Evolutionary conservation across 2,797 vertebrate species (phyloP), one percentile per base, ranked within the genome.

Genomic region (Phoxinus dragarum): DNA sequence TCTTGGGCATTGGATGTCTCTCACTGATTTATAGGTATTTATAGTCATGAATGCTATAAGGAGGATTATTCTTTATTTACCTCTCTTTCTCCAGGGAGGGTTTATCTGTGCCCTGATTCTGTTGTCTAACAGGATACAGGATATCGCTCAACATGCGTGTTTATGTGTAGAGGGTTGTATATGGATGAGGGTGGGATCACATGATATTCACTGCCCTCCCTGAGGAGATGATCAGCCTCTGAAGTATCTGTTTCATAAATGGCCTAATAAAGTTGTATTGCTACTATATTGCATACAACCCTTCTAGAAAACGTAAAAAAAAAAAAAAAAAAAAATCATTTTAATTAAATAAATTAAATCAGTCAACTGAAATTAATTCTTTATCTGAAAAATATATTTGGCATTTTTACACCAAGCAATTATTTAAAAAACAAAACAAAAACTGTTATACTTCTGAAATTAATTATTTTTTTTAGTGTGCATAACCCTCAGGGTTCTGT

Each of bases 51-150:
- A 75, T 31, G 14, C 34, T 27, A 27, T 27, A 1, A 7, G 8
- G 8, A 73, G 23, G 23, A 40, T 52, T 23, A 12, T 74, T 47
- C 40, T 81, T 36, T 42, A 81, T 52, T 38, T 81, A 12, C 54
- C 38, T 83, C 31, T 16, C 47, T 75, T 49, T 56, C 73, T 84
- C 69, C 56, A n/a, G 59, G 72, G 44, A 76, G 23, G 14, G 7
- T 71, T 69, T 47, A 84, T 69, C 75, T 44, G 73, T 84, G 64
- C n/a, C n/a, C 82, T 34, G 74, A 78, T 69, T 78, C 34, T 76
- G 31, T 76, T 64, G 31, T 52, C 38, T 64, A 44, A 76, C 56
- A 66, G 0, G 56, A 75, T 54, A 67, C 14, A 49, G 42, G 66
- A 64, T 38, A 74, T 75, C 21, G 21, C 38, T 34, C 10, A 47